Conservation (phyloP, 1,140 invertebrate genomes). For the Planococcus citri region DNA sequence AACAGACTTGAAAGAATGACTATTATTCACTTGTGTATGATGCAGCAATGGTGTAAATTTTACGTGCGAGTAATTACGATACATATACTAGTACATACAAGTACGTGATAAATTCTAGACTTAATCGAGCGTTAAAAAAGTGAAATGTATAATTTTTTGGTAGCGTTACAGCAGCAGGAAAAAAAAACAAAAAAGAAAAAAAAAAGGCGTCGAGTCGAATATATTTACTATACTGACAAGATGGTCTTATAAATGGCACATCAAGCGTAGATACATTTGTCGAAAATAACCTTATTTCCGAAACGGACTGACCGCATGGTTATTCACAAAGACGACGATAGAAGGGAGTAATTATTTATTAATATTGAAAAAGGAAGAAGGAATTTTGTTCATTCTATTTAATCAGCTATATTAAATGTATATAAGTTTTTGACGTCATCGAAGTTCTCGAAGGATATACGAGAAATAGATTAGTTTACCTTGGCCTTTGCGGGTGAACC, state of each 20-base stretch:
- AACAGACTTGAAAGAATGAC: neutral
- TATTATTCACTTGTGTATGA: neutral
- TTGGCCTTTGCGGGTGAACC: neutral
- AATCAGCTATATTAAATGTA: neutral
- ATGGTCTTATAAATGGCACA: no score
- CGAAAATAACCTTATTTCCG: neutral
- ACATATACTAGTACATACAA: no score
- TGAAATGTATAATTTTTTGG: neutral
- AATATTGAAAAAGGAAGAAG: neutral
- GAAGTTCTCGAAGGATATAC: neutral
- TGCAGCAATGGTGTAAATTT: no score
- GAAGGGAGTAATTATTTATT: neutral
- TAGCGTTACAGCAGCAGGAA: no score
- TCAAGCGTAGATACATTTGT: no score
- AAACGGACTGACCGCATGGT: neutral
- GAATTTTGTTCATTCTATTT: neutral
- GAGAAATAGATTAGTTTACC: constrained; percentile 3
- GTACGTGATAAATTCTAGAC: neutral
- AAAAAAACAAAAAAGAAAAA: no score
- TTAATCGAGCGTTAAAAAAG: neutral
- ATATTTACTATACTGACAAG: neutral
- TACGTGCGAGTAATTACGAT: constrained; percentile 6
- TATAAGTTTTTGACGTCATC: constrained; percentile 1
- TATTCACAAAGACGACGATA: no score
- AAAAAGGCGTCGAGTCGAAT: neutral